These are phyloP conservation scores for Netelia melanura DNA, from an alignment of 2,888 invertebrate genomes.

Conservation along the genomic window DNA sequence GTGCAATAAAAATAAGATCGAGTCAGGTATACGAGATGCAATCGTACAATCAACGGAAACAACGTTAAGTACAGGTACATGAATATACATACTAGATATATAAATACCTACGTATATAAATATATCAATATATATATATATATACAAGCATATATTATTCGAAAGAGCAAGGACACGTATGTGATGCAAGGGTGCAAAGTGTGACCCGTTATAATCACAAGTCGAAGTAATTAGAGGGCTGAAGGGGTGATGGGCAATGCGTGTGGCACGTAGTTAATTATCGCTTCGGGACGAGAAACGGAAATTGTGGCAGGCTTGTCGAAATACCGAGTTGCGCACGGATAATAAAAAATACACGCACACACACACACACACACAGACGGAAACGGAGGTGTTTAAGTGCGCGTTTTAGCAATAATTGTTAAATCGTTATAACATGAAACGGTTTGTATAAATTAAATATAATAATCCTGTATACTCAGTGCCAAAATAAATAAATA, in stretches of 20 bases:
- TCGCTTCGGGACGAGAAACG: conserved; percentile 35
- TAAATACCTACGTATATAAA: background rate
- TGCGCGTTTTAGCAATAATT: conserved; percentile 21
- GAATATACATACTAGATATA: background rate
- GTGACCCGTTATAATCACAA: conserved; percentile 51
- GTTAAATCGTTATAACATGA: conserved; percentile 30
- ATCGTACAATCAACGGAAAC: conserved; percentile 60
- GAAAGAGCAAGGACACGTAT: conserved; percentile 11
- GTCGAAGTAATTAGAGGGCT: conserved; percentile 39
- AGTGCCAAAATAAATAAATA: conserved; percentile 45
- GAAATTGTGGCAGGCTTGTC: conserved; percentile 38
- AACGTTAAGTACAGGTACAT: conserved; percentile 25
- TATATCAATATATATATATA: background rate
- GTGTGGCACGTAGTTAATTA: conserved; percentile 42
- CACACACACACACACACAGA: background rate
- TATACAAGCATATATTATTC: background rate
- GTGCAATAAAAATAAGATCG: conserved; percentile 10
- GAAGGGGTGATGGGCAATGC: conserved; percentile 2
- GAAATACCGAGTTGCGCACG: background rate
- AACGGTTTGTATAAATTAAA: conserved; percentile 8
- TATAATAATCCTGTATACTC: conserved; percentile 52
- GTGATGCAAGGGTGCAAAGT: conserved; percentile 24
- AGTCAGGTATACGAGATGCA: conserved; percentile 50
- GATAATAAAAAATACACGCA: background rate
- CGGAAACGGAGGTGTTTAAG: background rate